Conservation (phyloP, 1,140 invertebrate species). For the Sesamia nonagrioides region DNA sequence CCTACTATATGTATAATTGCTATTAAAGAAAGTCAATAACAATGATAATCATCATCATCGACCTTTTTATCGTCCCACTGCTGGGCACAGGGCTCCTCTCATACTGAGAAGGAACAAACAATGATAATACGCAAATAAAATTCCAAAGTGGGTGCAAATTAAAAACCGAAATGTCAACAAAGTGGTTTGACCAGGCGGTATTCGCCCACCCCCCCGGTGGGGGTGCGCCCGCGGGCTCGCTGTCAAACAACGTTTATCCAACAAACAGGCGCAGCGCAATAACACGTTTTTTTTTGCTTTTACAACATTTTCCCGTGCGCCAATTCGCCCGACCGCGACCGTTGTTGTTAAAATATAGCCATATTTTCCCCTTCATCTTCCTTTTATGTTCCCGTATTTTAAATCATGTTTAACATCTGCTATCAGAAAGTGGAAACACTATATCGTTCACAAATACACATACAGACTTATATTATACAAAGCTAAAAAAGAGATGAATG, state of each 20-base stretch:
- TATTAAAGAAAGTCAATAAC: constrained; percentile 21
- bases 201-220: constrained; percentile 36
- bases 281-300: constrained; percentile 76
- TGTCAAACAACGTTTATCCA: constrained; percentile 81
- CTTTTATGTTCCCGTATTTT: constrained; percentile 53
- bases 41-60: too few species aligned
- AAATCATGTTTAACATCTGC: constrained; percentile 47
- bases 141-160: constrained; percentile 67
- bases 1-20: constrained; percentile 24
- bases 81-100: too few species aligned
- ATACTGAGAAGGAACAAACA: too few species aligned
- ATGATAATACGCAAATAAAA: constrained; percentile 51
- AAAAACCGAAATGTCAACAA: constrained; percentile 78
- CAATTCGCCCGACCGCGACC: constrained; percentile 61
- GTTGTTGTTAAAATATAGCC: constrained; percentile 65
- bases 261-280: constrained; percentile 72
- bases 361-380: constrained; percentile 64
- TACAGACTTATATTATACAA: constrained; percentile 15
- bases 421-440: constrained; percentile 66
- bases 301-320: constrained; percentile 69
- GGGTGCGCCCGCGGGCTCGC: constrained; percentile 54
- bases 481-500: constrained; percentile 14
- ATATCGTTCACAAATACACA: constrained; percentile 40
- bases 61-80: too few species aligned
- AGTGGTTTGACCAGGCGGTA: constrained; percentile 63